These are phyloP conservation scores for Gavia stellata DNA, from an alignment of 2,113 vertebrate species.

Conservation along the genomic window DNA sequence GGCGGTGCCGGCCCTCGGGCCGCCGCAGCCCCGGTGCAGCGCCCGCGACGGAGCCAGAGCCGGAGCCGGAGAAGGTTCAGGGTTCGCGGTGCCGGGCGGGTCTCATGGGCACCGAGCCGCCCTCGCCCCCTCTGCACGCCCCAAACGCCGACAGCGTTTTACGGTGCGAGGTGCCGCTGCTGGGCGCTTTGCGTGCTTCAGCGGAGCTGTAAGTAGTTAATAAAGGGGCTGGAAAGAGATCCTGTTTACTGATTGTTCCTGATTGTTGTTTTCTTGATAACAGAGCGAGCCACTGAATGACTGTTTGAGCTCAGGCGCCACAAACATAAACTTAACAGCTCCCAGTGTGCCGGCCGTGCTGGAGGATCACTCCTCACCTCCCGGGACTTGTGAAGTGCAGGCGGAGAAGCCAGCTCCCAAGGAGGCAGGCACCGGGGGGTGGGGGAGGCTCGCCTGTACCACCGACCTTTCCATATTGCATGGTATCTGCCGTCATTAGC, in stretches of 20 bases:
- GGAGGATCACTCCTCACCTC: slow-evolving; percentile 78
- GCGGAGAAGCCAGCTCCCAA: slow-evolving; percentile 53
- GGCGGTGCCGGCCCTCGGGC: neutral
- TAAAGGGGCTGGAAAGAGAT: slow-evolving; percentile 63
- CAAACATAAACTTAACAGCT: slow-evolving; percentile 77
- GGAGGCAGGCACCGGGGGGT: neutral
- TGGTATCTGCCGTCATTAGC: neutral
- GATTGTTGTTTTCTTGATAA: slow-evolving; percentile 84
- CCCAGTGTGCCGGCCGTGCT: slow-evolving; percentile 64
- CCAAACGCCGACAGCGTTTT: neutral
- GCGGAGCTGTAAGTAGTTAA: slow-evolving; percentile 52
- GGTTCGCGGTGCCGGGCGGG: too few species aligned
- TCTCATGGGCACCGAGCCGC: neutral
- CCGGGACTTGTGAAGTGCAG: slow-evolving; percentile 68
- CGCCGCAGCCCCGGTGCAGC: neutral
- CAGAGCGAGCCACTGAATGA: slow-evolving; percentile 73
- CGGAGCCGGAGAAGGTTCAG: rapidly evolving
- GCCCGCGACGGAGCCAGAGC: neutral
- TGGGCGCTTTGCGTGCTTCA: neutral
- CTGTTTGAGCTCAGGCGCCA: slow-evolving; percentile 81
- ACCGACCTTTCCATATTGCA: neutral
- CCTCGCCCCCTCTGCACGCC: too few species aligned
- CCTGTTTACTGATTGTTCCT: slow-evolving; percentile 74
- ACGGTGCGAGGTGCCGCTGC: neutral
- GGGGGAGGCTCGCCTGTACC: neutral